Evolutionary conservation across 2,113 vertebrate species (phyloP).

Genomic region (Vulpes lagopus): DNA sequence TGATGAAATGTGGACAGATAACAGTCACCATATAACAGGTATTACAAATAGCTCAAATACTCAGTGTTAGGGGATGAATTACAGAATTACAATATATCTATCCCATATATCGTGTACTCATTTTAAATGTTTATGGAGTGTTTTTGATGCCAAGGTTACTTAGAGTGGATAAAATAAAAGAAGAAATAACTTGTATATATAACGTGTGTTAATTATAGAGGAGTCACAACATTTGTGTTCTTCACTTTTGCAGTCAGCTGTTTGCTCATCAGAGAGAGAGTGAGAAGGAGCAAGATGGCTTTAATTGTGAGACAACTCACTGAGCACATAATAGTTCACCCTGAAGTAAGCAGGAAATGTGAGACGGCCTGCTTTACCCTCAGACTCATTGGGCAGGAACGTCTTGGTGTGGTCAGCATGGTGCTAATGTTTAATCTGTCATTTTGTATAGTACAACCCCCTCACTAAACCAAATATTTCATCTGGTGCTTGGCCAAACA

Average conservation of each 20-base stretch:
- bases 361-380: neutral
- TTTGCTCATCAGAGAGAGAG: neutral
- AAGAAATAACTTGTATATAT: neutral
- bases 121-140: slow-evolving; percentile 6
- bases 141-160: neutral
- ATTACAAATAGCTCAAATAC: neutral
- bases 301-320: neutral
- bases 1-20: neutral
- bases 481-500: neutral
- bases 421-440: neutral
- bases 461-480: neutral
- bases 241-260: neutral
- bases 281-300: neutral
- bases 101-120: neutral
- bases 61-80: neutral
- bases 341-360: neutral
- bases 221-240: neutral
- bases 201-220: neutral
- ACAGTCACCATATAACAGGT: neutral
- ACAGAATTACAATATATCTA: neutral
- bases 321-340: neutral
- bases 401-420: neutral
- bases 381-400: neutral
- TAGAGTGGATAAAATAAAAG: neutral
- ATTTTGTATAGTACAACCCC: neutral